Evolutionary conservation across 2,113 vertebrate species (phyloP), one percentile per base, ranked within the genome.

Genomic region (Megaleporinus macrocephalus): DNA sequence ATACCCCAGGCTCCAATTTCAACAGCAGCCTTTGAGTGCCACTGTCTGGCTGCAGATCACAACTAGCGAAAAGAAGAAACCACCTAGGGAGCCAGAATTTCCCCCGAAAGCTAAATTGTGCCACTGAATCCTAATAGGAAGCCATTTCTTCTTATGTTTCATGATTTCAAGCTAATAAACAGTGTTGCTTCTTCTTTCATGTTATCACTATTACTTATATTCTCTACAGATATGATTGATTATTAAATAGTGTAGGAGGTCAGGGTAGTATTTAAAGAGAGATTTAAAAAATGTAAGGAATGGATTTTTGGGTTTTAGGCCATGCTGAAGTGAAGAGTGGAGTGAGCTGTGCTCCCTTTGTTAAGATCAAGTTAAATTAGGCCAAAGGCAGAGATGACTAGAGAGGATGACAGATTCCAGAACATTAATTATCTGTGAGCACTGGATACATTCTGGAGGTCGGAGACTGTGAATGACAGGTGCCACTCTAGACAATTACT

Each of bases 1-100:
- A 65, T 36, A 76, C 79, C 72, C 75, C 24, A 29, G 75, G 30
- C 79, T 51, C 68, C 78, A 61, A 76, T 77, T 84, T 81, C 51
- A 57, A 44, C 15, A 59, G 63, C 53, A 69, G n/a, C 62, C 29
- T 80, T 65, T 80, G 69, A 74, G 74, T 61, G 69, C 33, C 59
- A 63, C 29, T 27, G 33, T 55, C 51, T 71, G 57, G 47, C 76
- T 77, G 24, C 59, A 63, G 73, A 75, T 51, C 49, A 74, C 70
- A 82, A 33, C 20, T 29, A 75, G 18, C 22, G 20, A 68, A 30
- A 78, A 55, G 70, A 41, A n/a, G 13, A 22, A 26, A 13, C 18
- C 36, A 24, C 7, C 27, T 55, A 0, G n/a, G n/a, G 57, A 26
- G 0, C 57, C 57, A 61, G n/a, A n/a, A n/a, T n/a, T n/a, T n/a